Evolutionary conservation across 1,140 invertebrate genomes (phyloP), one percentile per base, ranked within the genome.

Genomic region (Tyrophagus putrescentiae): DNA sequence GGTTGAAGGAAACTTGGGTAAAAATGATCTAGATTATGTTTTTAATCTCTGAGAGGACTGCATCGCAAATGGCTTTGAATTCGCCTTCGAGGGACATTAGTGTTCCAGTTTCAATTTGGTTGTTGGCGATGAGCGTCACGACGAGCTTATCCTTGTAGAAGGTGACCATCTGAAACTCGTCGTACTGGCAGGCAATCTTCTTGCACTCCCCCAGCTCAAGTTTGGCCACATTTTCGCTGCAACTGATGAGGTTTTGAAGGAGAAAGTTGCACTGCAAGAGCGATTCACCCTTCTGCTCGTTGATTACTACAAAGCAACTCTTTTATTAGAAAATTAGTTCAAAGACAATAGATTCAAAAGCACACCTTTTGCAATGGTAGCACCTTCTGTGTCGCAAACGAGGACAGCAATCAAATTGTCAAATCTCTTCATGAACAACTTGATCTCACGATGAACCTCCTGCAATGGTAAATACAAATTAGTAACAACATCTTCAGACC

Each of bases 341-440:
- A 59, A 59, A 45, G 27, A 44, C 4, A 23, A 25, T 23, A 39
- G 7, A 32, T 29, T 31, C 21, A 13, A 11, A 25, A 21, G n/a
- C n/a, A n/a, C 34, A 64, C 57, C 61, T 62, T 64, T 62, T 7
- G 63, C 57, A 21, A 64, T 23, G 21, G 62, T 45, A 5, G 63
- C 62, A 23, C 63, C 63, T 52, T 64, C 63, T 48, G 48, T 45
- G 32, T 64, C 63, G 21, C 54, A 60, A 11, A 64, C 63, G 4
- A 64, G n/a, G n/a, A 64, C 50, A 16, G 61, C 63, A 53, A 65
- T 48, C n/a, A 64, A 31, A 33, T 58, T 57, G 41, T 50, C 16
- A 25, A 59, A 34, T 16, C 33, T 54, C 27, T 54, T 44, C 16
- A 64, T 60, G 9, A 64, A 36, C 27, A 18, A 21, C 13, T 32